phyloP scores from a whole-genome alignment of 1,140 invertebrate genomes.

The Aethina tumida region DNA sequence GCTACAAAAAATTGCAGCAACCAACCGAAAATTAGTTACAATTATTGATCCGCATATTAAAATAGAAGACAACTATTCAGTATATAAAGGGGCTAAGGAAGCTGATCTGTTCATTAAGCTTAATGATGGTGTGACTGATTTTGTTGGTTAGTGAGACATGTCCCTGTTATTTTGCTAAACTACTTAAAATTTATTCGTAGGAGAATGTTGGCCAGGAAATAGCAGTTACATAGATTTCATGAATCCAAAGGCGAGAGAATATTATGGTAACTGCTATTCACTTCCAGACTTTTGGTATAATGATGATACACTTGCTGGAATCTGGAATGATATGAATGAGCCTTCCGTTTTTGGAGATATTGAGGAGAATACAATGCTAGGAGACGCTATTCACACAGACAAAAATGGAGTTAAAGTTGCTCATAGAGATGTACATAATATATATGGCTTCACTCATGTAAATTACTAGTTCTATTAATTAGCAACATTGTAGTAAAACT shows the following conservation, averaged over 20 bases:
- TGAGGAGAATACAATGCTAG: conserved; percentile 49
- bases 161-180: too few species aligned
- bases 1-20: conserved; percentile 74
- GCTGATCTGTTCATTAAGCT: conserved; percentile 55
- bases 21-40: conserved; percentile 58
- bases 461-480: neutral
- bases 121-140: conserved; percentile 77
- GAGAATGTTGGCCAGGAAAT: conserved; percentile 60
- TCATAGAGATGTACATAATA: conserved; percentile 18
- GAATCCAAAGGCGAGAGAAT: conserved; percentile 51
- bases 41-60: conserved; percentile 73
- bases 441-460: conserved; percentile 19
- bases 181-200: too few species aligned
- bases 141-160: too few species aligned
- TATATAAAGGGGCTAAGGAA: conserved; percentile 62
- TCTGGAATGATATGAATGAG: conserved; percentile 78
- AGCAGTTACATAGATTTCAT: conserved; percentile 60
- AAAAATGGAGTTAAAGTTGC: conserved; percentile 3
- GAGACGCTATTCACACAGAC: conserved; percentile 40
- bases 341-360: conserved; percentile 66
- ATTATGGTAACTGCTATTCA: conserved; percentile 50
- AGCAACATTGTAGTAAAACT: neutral
- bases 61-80: conserved; percentile 46
- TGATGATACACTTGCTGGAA: conserved; percentile 48
- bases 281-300: conserved; percentile 45